A percentile compares a stretch with the other conserved stretches of the same genome.
These are phyloP conservation scores for Magallana ariakensis DNA, from an alignment of 1,140 invertebrate genomes.

Conservation along the genomic window DNA sequence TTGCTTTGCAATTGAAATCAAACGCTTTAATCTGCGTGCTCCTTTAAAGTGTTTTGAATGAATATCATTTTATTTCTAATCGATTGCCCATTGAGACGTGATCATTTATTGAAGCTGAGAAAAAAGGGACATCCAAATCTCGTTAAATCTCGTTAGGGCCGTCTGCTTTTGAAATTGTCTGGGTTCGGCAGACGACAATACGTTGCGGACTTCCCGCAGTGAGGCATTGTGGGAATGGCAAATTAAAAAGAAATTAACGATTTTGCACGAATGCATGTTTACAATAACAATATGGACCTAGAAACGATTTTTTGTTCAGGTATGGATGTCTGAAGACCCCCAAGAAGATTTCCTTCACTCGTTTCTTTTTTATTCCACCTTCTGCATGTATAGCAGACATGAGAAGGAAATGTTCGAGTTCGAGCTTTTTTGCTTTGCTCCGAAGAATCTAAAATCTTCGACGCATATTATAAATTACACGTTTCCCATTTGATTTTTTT, in stretches of 20 bases:
- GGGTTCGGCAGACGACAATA: constrained; percentile 8
- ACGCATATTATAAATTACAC: too few relatives aligned
- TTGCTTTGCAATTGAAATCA: neutral
- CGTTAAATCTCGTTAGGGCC: constrained; percentile 26
- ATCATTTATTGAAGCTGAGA: neutral
- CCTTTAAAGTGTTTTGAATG: neutral
- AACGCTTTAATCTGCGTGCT: neutral
- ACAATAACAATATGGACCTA: constrained; percentile 27
- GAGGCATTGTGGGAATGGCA: constrained; percentile 24
- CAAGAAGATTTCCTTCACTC: neutral
- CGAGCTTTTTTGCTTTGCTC: too few relatives aligned
- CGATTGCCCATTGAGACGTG: constrained; percentile 16
- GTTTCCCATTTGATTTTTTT: too few relatives aligned
- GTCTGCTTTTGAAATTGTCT: constrained; percentile 3
- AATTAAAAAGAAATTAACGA: constrained; percentile 32
- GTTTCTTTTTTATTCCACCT: too few relatives aligned
- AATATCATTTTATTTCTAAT: constrained; percentile 31
- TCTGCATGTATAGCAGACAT: too few relatives aligned
- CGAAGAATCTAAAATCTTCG: too few relatives aligned
- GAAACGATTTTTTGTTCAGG: neutral
- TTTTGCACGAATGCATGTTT: constrained; percentile 15
- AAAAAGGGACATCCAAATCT: constrained; percentile 28
- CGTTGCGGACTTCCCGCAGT: neutral
- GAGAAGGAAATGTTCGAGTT: too few relatives aligned
- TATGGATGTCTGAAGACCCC: neutral